These are phyloP conservation scores for Pogonomyrmex californicus DNA, from an alignment of 1,140 invertebrate genomes.

Conservation along the genomic window DNA sequence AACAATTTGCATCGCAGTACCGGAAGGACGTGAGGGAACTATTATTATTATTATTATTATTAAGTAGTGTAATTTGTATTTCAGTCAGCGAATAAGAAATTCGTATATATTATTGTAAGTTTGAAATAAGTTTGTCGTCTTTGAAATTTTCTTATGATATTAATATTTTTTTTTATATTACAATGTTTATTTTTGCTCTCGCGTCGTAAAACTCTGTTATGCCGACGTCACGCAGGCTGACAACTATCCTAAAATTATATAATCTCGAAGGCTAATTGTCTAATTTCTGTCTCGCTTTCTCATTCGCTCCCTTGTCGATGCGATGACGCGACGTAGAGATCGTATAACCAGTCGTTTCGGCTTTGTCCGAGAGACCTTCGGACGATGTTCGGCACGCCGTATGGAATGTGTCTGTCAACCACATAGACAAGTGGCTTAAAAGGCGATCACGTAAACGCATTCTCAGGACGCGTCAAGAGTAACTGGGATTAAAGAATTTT, in stretches of 20 bases:
- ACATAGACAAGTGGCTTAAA: neutral
- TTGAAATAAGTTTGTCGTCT: neutral
- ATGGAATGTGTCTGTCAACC: constrained; percentile 30
- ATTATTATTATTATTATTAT: neutral
- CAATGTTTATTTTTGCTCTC: neutral
- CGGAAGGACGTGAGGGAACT: constrained; percentile 5
- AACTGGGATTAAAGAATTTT: constrained; percentile 12
- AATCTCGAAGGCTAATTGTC: neutral
- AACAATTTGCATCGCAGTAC: constrained; percentile 33
- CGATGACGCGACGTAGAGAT: neutral
- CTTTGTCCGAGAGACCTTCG: constrained; percentile 71
- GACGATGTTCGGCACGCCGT: constrained; percentile 75
- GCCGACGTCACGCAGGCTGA: constrained; percentile 39
- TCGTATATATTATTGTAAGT: neutral
- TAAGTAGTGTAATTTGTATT: constrained; percentile 2
- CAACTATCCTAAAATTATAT: constrained; percentile 20
- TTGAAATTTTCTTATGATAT: neutral
- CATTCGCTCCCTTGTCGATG: neutral
- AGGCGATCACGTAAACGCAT: constrained; percentile 19
- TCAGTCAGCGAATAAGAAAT: neutral
- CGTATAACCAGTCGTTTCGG: constrained; percentile 72
- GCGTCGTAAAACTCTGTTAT: neutral
- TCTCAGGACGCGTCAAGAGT: neutral
- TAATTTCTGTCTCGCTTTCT: neutral
- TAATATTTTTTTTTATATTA: constrained; percentile 2